Evolutionary conservation across 2,888 invertebrate genomes (phyloP), one percentile per base, ranked within the genome.

Genomic region (Marronus borbonicus): DNA sequence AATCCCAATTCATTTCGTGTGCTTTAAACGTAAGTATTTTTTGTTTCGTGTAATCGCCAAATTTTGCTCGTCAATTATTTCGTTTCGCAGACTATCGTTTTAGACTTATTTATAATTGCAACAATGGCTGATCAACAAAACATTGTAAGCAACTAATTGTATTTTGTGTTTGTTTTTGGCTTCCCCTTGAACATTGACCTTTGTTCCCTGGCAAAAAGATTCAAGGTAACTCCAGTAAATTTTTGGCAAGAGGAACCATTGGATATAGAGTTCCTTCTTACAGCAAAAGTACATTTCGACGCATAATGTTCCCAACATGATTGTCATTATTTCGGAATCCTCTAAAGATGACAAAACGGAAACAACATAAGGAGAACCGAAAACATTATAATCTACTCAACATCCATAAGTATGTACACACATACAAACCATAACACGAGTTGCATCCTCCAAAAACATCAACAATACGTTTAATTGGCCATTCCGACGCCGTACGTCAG

Each of bases 1-100:
- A 91, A 58, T 64, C 76, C 1, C 65, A 70, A 24, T 79, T 76
- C 31, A 79, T 77, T 64, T 52, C 76, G 8, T 77, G 65, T 14
- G 79, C 79, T 14, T 50, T 79, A 58, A 79, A 77, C 31, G 79
- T 79, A 79, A 66, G 79, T 79, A 65, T 20, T n/a, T 12, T 17
- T 55, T 14, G 7, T 44, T 17, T 62, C 31, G 3, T 5, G 31
- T 36, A 36, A 36, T 17, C 17, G 17, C 17, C 17, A 17, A 39
- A 39, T 10, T 39, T 4, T 39, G 7, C 7, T 39, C 39, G 39
- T 39, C 39, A 39, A 39, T 39, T 39, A 7, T 39, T 7, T 39
- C 39, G 39, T 39, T 39, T 39, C 7, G n/a, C 1, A 55, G 55
- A 55, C 17, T 55, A n/a, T n/a, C 5, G 55, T 1, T 55, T 55